Evolutionary conservation across 2,888 invertebrate species (phyloP).

Genomic region (Stenurella melanura): DNA sequence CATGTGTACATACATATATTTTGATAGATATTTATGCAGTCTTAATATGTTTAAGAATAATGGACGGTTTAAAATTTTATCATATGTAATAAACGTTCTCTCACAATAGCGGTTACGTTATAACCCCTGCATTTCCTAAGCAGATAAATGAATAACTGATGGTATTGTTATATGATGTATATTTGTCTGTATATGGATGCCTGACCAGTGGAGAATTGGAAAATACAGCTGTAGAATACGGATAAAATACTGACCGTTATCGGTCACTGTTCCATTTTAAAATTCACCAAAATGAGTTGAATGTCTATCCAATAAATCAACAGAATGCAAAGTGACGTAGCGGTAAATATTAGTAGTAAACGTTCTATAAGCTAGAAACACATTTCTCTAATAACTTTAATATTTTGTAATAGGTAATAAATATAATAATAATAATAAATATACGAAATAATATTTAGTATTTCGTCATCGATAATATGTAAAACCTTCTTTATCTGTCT

Average conservation of each 20-base stretch:
- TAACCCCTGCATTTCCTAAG: constrained; percentile 20
- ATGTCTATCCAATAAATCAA: neutral
- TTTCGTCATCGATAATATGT: no score
- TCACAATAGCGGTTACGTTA: neutral
- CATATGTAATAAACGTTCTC: constrained; percentile 11
- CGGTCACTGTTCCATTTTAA: neutral
- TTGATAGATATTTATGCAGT: constrained; percentile 22
- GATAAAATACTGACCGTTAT: neutral
- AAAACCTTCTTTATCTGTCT: no score
- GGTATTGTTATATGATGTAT: constrained; percentile 8
- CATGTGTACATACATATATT: constrained; percentile 25
- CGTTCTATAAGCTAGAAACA: no score
- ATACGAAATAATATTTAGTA: no score
- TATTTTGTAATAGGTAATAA: no score
- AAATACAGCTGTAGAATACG: neutral
- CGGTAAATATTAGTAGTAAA: neutral
- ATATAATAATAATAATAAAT: no score
- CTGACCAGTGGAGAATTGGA: neutral
- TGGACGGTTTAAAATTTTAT: constrained; percentile 18
- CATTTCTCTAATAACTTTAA: no score
- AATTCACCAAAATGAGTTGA: neutral
- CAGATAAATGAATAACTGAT: constrained; percentile 15
- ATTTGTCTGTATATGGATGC: neutral
- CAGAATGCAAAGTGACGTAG: neutral
- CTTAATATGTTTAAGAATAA: constrained; percentile 28